phyloP scores from a whole-genome alignment of 2,888 invertebrate genomes.

The Amiota communis region DNA sequence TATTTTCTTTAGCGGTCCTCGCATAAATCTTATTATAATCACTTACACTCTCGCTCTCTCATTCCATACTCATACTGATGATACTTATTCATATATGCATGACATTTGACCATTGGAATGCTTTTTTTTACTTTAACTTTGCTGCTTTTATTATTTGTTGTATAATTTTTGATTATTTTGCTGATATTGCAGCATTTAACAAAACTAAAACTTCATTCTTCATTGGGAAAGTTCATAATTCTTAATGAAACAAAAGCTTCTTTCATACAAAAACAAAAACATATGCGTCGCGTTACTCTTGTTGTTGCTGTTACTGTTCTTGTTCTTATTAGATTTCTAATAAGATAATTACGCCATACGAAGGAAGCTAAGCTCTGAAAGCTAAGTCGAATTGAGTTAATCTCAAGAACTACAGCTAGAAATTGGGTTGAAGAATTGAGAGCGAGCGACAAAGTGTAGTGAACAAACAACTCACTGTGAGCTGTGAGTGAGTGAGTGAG shows the following conservation, averaged over 20 bases:
- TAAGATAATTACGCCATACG: background rate
- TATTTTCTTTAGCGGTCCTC: background rate
- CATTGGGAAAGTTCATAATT: background rate
- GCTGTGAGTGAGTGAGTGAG: too few relatives aligned
- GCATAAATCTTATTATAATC: background rate
- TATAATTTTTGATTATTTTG: too few relatives aligned
- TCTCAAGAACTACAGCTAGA: too few relatives aligned
- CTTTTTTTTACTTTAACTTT: constrained; percentile 5
- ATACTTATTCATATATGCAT: constrained; percentile 39
- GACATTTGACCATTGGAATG: constrained; percentile 61
- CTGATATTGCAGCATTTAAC: too few relatives aligned
- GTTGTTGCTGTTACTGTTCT: background rate
- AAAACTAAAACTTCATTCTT: background rate
- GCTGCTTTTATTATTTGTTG: background rate
- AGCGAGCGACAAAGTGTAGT: too few relatives aligned
- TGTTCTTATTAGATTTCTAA: background rate
- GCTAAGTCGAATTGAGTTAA: too few relatives aligned
- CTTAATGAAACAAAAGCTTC: too few relatives aligned
- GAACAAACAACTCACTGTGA: too few relatives aligned
- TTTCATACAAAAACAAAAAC: too few relatives aligned
- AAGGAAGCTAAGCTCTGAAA: background rate
- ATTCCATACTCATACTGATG: constrained; percentile 17
- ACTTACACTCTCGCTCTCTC: background rate
- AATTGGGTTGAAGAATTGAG: too few relatives aligned
- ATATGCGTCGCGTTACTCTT: background rate